These are phyloP conservation scores for Sebastes matsubarae DNA, from an alignment of 2,797 vertebrate genomes.

Conservation along the genomic window DNA sequence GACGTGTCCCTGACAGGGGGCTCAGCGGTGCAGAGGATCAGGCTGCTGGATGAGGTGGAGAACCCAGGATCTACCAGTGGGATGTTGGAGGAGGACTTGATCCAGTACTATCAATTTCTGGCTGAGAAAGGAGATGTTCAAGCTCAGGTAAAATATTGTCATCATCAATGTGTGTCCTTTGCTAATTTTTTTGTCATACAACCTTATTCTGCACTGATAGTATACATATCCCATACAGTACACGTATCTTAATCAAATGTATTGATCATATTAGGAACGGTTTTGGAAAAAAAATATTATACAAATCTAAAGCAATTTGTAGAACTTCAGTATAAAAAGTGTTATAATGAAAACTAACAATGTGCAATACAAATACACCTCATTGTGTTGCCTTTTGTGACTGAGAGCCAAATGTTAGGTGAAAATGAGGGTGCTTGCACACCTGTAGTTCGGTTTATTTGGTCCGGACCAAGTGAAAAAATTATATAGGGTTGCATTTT, in stretches of 20 bases:
- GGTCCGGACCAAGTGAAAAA: too few species aligned
- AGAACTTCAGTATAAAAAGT: neutral
- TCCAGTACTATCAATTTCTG: conserved; percentile 98
- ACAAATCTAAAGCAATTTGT: neutral
- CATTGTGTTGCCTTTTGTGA: neutral
- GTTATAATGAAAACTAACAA: neutral
- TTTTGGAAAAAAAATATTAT: neutral
- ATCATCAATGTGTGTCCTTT: neutral
- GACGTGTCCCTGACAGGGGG: conserved; percentile 96
- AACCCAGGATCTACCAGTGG: conserved; percentile 95
- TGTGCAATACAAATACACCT: neutral
- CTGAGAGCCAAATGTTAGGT: neutral
- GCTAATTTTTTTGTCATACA: too few species aligned
- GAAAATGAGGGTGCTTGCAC: too few species aligned
- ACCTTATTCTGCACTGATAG: neutral
- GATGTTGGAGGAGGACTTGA: conserved; percentile 98
- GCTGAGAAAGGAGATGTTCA: conserved; percentile 99
- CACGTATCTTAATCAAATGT: neutral
- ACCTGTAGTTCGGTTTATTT: too few species aligned
- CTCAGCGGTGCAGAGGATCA: conserved; percentile 94
- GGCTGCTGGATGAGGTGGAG: conserved; percentile 94
- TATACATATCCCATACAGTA: too few species aligned
- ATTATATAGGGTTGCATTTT: too few species aligned
- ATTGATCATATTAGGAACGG: neutral
- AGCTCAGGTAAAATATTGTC: conserved; percentile 87